These are phyloP conservation scores for Polydrusus tereticollis DNA, from an alignment of 2,888 invertebrate genomes.

Conservation along the genomic window DNA sequence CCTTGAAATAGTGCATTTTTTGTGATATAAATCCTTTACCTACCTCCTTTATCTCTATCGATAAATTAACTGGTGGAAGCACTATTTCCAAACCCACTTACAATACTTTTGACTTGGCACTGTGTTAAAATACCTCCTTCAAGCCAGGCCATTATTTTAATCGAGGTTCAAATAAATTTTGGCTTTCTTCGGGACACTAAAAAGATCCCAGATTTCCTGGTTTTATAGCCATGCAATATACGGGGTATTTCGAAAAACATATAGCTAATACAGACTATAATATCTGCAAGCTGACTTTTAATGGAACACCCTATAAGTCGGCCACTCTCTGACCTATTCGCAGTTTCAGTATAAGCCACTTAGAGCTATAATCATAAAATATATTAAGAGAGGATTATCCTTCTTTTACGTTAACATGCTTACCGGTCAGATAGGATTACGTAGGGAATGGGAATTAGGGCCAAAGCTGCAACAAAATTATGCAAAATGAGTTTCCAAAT, in stretches of 20 bases:
- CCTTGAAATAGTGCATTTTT: too few species aligned
- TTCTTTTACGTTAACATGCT: constrained; percentile 25
- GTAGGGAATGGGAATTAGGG: constrained; percentile 15
- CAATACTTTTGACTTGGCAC: constrained; percentile 9
- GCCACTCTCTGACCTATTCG: neutral
- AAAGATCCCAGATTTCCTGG: neutral
- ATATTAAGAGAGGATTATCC: constrained; percentile 28
- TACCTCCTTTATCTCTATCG: constrained; percentile 1
- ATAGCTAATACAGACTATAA: too few species aligned
- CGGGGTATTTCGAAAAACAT: neutral
- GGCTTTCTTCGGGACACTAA: neutral
- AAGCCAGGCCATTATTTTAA: constrained; percentile 14
- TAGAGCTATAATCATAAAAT: constrained; percentile 22
- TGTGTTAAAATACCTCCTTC: constrained; percentile 6
- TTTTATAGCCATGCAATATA: neutral
- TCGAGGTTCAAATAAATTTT: constrained; percentile 13
- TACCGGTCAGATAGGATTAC: constrained; percentile 24
- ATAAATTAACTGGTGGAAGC: constrained; percentile 3
- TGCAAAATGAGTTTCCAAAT: neutral
- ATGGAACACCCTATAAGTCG: neutral
- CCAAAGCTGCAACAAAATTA: constrained; percentile 1
- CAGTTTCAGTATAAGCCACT: constrained; percentile 17
- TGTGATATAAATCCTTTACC: too few species aligned
- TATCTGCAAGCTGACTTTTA: too few species aligned
- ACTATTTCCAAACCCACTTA: constrained; percentile 13